These are phyloP conservation scores for Pseudachorutes palmiensis DNA, from an alignment of 1,140 invertebrate species.

Conservation along the genomic window DNA sequence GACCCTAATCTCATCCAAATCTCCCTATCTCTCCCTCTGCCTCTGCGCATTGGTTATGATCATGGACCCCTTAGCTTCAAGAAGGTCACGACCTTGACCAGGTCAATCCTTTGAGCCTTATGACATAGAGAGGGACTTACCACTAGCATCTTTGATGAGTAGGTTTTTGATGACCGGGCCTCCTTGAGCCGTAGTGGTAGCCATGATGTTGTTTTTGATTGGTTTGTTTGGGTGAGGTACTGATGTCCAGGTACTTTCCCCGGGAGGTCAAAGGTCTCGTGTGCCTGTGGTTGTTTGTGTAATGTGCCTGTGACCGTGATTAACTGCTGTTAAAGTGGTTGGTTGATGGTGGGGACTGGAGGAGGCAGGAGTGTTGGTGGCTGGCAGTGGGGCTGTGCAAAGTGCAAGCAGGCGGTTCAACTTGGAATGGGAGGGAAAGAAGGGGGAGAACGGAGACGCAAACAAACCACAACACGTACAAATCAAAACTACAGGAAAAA, in stretches of 20 bases:
- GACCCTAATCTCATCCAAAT: background rate
- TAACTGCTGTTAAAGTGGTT: no score
- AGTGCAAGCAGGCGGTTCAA: no score
- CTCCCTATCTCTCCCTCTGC: background rate
- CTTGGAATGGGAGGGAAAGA: no score
- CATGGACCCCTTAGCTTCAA: background rate
- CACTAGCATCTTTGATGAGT: slow-evolving; percentile 56
- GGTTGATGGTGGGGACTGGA: no score
- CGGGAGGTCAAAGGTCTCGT: background rate
- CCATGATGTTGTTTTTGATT: slow-evolving; percentile 4
- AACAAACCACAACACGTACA: no score
- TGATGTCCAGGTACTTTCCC: background rate
- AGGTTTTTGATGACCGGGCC: slow-evolving; percentile 46
- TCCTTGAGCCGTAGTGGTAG: slow-evolving; percentile 19
- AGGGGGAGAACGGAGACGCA: no score
- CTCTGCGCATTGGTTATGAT: background rate
- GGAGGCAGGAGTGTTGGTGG: no score
- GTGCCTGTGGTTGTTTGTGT: no score
- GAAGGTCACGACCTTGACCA: background rate
- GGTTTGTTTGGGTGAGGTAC: background rate
- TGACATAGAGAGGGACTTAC: slow-evolving; percentile 43
- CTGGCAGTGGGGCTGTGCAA: no score
- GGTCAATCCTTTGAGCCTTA: background rate
- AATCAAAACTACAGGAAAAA: no score
- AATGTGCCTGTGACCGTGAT: no score